phyloP scores from a whole-genome alignment of 2,797 vertebrate genomes.

The Paedocypris micromegethes region DNA sequence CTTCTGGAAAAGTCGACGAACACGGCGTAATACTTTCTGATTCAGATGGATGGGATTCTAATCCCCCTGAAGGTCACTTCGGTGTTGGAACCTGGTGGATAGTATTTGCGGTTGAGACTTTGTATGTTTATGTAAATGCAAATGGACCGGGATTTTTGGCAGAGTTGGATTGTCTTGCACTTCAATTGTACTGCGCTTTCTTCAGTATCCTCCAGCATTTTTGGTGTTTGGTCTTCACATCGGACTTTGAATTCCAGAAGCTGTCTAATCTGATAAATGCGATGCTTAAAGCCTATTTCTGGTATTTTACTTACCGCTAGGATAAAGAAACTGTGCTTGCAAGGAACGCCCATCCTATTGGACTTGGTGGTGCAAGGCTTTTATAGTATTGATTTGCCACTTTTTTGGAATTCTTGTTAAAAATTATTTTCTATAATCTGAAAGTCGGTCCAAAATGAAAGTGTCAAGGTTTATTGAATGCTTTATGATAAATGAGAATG shows the following conservation, averaged over 20 bases:
- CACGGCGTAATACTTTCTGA: conserved; percentile 60
- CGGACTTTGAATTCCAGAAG: conserved; percentile 26
- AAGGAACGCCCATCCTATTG: conserved; percentile 19
- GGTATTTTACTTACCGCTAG: conserved; percentile 28
- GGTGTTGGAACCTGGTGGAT: conserved; percentile 59
- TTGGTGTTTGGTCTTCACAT: conserved; percentile 52
- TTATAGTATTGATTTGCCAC: neutral
- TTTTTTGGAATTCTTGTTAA: too few relatives aligned
- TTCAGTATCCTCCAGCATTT: conserved; percentile 39
- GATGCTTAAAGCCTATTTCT: conserved; percentile 48
- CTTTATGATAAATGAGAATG: too few relatives aligned
- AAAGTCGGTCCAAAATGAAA: too few relatives aligned
- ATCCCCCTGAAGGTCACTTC: conserved; percentile 69
- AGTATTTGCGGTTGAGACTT: conserved; percentile 60
- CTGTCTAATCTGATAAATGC: conserved; percentile 38
- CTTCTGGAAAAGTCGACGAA: conserved; percentile 64
- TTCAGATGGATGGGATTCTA: conserved; percentile 72
- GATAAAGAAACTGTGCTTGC: conserved; percentile 37
- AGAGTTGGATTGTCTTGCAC: conserved; percentile 65
- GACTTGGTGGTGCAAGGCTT: conserved; percentile 20
- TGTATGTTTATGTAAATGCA: conserved; percentile 50
- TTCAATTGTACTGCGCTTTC: conserved; percentile 64
- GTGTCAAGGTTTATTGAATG: too few relatives aligned
- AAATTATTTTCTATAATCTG: too few relatives aligned
- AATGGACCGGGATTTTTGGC: conserved; percentile 57